Evolutionary conservation across 2,797 vertebrate genomes (phyloP).

Genomic region (Borostomias antarcticus): DNA sequence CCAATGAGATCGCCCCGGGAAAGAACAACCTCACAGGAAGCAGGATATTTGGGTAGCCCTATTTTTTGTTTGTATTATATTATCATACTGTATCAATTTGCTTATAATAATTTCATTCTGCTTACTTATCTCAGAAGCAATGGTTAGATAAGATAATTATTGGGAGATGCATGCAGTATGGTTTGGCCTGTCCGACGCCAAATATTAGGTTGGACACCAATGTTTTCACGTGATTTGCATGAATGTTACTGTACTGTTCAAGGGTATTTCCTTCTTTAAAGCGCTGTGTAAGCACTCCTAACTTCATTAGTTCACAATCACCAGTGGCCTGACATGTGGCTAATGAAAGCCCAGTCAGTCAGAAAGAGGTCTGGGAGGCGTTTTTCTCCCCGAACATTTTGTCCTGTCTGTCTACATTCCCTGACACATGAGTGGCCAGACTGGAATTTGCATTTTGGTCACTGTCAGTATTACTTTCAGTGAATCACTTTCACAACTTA

Average conservation of each 20-base stretch:
- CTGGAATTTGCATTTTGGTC: constrained; percentile 55
- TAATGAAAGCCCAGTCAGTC: neutral
- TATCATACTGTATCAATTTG: constrained; percentile 10
- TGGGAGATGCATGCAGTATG: too few species aligned
- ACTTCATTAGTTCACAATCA: neutral
- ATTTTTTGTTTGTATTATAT: constrained; percentile 1
- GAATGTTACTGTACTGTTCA: too few species aligned
- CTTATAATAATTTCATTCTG: neutral
- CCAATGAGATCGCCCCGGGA: constrained; percentile 42
- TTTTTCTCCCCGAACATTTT: neutral
- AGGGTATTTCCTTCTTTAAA: neutral
- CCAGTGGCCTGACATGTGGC: neutral
- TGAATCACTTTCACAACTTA: constrained; percentile 69
- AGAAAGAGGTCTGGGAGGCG: neutral
- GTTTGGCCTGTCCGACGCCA: too few species aligned
- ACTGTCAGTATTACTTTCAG: constrained; percentile 64
- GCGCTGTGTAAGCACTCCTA: neutral
- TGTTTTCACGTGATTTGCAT: too few species aligned
- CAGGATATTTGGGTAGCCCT: constrained; percentile 19
- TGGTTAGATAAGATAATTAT: neutral
- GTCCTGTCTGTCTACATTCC: constrained; percentile 32
- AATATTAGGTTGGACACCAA: too few species aligned
- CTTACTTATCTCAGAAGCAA: neutral
- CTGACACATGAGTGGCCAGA: constrained; percentile 47
- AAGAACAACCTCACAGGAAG: constrained; percentile 28